Conservation (phyloP, 2,113 vertebrate genomes). For the Sander lucioperca region DNA sequence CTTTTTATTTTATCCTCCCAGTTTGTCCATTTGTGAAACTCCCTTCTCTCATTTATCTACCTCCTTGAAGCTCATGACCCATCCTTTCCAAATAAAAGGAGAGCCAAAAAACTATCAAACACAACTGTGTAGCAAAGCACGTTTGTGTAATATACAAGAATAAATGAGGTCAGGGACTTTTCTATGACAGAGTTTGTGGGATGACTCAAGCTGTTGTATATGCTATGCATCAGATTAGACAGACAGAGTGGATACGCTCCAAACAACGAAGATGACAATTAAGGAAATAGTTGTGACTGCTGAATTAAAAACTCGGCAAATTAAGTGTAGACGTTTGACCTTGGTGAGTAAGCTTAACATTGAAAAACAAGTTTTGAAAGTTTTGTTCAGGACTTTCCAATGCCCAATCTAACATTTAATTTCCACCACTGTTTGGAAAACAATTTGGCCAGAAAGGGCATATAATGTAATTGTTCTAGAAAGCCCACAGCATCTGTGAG, state of each 20-base stretch:
- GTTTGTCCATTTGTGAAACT: constrained; percentile 15
- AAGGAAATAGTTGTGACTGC: constrained; percentile 66
- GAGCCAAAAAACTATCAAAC: constrained; percentile 45
- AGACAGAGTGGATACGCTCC: constrained; percentile 55
- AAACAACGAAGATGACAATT: constrained; percentile 41
- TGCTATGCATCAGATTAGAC: constrained; percentile 42
- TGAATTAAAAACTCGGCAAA: constrained; percentile 35
- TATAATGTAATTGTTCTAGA: constrained; percentile 49
- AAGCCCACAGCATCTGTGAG: constrained; percentile 68
- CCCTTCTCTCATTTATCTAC: neutral
- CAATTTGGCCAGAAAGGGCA: constrained; percentile 38
- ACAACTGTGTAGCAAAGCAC: neutral
- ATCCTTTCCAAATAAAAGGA: constrained; percentile 58
- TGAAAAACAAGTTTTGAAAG: neutral
- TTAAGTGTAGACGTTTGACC: constrained; percentile 13
- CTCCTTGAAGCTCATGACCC: neutral
- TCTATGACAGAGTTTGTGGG: constrained; percentile 19
- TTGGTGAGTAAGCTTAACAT: constrained; percentile 20
- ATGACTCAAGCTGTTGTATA: constrained; percentile 52
- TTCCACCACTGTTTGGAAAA: constrained; percentile 30
- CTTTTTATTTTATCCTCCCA: constrained; percentile 11
- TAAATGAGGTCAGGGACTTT: constrained; percentile 52
- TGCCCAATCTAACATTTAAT: constrained; percentile 17
- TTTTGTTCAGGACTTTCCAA: constrained; percentile 22
- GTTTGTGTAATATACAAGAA: constrained; percentile 36